Evolutionary conservation across 2,888 invertebrate species (phyloP).

Genomic region (Drosophila vallismaia): DNA sequence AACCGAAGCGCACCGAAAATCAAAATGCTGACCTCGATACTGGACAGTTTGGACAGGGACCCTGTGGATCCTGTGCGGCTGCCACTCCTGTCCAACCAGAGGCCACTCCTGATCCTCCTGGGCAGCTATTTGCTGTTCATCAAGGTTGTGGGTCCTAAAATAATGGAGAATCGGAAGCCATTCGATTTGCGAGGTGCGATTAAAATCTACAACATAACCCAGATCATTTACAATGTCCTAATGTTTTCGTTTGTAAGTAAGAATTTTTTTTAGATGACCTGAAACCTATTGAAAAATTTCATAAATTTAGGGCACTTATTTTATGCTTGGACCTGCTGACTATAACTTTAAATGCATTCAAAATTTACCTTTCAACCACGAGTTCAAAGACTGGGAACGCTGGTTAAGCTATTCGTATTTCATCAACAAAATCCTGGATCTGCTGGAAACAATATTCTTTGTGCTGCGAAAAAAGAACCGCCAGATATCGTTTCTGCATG

Average conservation of each 20-base stretch:
- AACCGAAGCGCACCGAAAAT: slow-evolving; percentile 1
- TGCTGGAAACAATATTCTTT: slow-evolving; percentile 56
- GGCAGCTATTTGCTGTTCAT: slow-evolving; percentile 47
- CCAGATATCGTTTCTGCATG: slow-evolving; percentile 52
- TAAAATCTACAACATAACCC: slow-evolving; percentile 45
- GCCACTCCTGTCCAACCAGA: slow-evolving; percentile 37
- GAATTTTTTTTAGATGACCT: too few relatives aligned
- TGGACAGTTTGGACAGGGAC: slow-evolving; percentile 22
- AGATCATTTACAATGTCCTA: slow-evolving; percentile 41
- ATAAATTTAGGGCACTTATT: slow-evolving; percentile 21
- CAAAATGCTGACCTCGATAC: slow-evolving; percentile 38
- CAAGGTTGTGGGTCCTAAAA: slow-evolving; percentile 43
- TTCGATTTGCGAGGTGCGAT: slow-evolving; percentile 43
- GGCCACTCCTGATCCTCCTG: slow-evolving; percentile 39
- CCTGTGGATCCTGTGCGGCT: slow-evolving; percentile 40
- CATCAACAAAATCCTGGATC: slow-evolving; percentile 59
- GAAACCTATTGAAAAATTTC: background rate
- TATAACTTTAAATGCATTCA: slow-evolving; percentile 20
- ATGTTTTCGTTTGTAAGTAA: slow-evolving; percentile 43
- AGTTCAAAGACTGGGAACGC: slow-evolving; percentile 49
- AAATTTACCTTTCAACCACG: slow-evolving; percentile 42
- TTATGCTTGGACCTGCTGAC: slow-evolving; percentile 13
- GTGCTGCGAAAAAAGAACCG: slow-evolving; percentile 60
- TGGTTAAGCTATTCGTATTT: slow-evolving; percentile 52
- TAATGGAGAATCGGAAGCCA: slow-evolving; percentile 44